Base-by-base conservation (phyloP, 1,140 invertebrate species). In the Lucilia cuprina region DNA sequence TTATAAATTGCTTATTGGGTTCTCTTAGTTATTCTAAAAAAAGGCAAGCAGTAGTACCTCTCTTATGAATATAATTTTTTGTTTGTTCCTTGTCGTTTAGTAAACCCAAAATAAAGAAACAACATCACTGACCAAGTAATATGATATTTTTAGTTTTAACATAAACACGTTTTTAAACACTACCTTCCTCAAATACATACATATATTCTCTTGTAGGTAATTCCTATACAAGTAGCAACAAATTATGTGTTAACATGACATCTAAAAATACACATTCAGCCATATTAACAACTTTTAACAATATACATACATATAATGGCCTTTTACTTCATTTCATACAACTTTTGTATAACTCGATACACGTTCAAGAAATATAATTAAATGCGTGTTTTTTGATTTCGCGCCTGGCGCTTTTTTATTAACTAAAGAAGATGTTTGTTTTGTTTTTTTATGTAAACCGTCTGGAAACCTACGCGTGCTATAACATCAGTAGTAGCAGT, bases 241-340 rank as follows among this genome's bases (percentile, higher is more conserved):
- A 80, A 80, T 80, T 80, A 80, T 80, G 77, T 80, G 77, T 80
- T 80, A 80, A 80, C 77, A 80, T 80, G 77, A 41, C 77, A 80
- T 80, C 65, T 70, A 25, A 55, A 55, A 55, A 55, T 14, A 55
- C 5, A 55, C 50, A 55, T 55, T 4, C 9, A 55, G 9, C 7
- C 7, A 41, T 8, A 41, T 30, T 41, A 41, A n/a, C 50, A 55
- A 41, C 25, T 30, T 30, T 30, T 2, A 49, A 14, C 49, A 55
- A 17, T 10, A 55, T 55, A n/a, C 10, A 12, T 12, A 55, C 7
- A 41, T 3, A 41, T 8, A 55, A 14, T 55, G 10, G 5, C 50
- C 50, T 55, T 55, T 13, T n/a, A 55, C 13, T 55, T 55, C 10
- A 55, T 55, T 55, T 55, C 50, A n/a, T 55, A 55, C 12, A 55